phyloP scores from a whole-genome alignment of 2,113 vertebrate genomes.

The Eonycteris spelaea region DNA sequence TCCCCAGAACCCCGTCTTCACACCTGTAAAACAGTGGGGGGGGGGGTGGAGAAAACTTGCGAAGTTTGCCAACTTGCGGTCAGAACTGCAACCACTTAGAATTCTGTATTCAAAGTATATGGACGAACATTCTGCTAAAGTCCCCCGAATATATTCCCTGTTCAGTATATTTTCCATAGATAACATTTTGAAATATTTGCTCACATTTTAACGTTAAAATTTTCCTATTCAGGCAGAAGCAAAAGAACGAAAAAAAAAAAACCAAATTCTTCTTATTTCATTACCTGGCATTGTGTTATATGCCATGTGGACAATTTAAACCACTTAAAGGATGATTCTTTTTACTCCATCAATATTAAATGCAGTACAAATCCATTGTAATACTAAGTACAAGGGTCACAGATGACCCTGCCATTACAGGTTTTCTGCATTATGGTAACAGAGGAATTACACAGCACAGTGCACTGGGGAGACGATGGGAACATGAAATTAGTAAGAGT shows the following conservation, averaged over 20 bases:
- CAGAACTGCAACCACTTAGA: not conserved
- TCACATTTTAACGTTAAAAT: not conserved
- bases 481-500: not conserved
- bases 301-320: not conserved
- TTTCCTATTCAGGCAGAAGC: not conserved
- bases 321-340: not conserved
- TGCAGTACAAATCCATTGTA: not conserved
- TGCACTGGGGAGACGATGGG: not conserved
- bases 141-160: not conserved
- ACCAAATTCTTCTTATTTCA: constrained; percentile 15
- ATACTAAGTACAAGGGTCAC: not conserved
- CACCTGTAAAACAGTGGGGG: not conserved
- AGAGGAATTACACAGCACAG: not conserved
- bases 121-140: not conserved
- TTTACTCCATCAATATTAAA: not conserved
- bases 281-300: constrained; percentile 32
- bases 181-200: constrained; percentile 22
- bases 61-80: not conserved
- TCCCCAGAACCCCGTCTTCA: not conserved
- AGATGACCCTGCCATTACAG: not conserved
- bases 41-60: not conserved
- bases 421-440: not conserved
- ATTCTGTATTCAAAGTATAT: not conserved
- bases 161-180: not conserved
- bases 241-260: not conserved